A percentile compares a stretch with the other conserved stretches of the same genome.
phyloP scores from a whole-genome alignment of 1,140 invertebrate species.

The Probaryconus sp. region DNA sequence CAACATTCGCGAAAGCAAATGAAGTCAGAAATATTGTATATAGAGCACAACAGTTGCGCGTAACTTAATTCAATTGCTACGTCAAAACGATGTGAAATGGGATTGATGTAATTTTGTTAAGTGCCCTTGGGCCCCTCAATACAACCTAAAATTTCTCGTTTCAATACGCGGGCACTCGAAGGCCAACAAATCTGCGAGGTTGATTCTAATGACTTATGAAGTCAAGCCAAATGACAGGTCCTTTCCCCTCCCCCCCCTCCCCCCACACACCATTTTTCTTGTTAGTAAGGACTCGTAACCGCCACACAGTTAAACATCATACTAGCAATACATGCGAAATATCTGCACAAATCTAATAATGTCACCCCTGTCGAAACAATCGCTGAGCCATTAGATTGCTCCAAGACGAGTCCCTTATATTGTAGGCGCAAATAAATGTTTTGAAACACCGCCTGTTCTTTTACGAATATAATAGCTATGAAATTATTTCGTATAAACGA shows the following conservation, averaged over 20 bases:
- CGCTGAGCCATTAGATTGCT: constrained; percentile 64
- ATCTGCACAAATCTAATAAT: constrained; percentile 73
- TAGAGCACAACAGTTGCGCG: constrained; percentile 73
- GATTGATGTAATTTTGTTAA: constrained; percentile 79
- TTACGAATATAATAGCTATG: constrained; percentile 51
- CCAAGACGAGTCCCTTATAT: constrained; percentile 56
- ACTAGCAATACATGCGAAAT: constrained; percentile 66
- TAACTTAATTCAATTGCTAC: constrained; percentile 75
- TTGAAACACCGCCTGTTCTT: constrained; percentile 67
- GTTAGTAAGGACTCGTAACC: constrained; percentile 44
- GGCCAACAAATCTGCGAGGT: constrained; percentile 66
- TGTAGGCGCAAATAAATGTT: constrained; percentile 65
- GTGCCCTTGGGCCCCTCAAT: constrained; percentile 54
- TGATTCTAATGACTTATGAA: constrained; percentile 79
- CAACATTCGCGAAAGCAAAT: constrained; percentile 34
- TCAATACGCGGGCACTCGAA: constrained; percentile 63
- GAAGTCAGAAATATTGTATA: constrained; percentile 43
- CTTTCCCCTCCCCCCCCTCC: constrained; percentile 59
- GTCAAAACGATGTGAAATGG: constrained; percentile 78
- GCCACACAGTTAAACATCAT: constrained; percentile 49
- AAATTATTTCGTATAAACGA: constrained; percentile 50
- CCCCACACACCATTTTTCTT: too few relatives aligned
- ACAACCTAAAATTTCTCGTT: constrained; percentile 62
- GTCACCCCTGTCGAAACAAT: constrained; percentile 66
- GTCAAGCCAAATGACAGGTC: constrained; percentile 78